These are phyloP conservation scores for Macaca nemestrina DNA, from an alignment of 2,113 vertebrate species.

Conservation along the genomic window DNA sequence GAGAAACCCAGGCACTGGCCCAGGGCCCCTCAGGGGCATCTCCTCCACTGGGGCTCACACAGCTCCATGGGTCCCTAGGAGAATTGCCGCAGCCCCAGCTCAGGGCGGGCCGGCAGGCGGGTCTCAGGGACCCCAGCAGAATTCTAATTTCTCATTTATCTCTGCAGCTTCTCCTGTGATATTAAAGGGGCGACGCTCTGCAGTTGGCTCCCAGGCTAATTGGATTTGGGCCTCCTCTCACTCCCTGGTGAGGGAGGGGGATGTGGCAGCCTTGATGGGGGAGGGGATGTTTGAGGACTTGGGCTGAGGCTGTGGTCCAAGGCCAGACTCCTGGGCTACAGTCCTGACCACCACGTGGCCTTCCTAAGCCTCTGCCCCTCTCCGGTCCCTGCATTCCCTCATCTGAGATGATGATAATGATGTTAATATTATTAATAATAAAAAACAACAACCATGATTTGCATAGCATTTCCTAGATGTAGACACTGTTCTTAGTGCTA, in stretches of 20 bases:
- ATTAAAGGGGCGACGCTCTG: conserved; percentile 68
- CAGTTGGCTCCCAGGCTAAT: conserved; percentile 80
- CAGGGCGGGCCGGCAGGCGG: conserved; percentile 20
- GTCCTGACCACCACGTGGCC: background rate
- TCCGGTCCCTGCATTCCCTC: background rate
- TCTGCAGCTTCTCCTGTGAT: conserved; percentile 77
- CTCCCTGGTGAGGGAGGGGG: conserved; percentile 38
- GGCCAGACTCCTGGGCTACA: background rate
- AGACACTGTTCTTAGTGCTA: background rate
- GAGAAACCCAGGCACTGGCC: background rate
- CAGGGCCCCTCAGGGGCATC: background rate
- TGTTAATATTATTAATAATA: background rate
- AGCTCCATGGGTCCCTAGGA: background rate
- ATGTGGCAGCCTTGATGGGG: background rate
- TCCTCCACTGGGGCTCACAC: background rate
- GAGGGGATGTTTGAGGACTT: background rate
- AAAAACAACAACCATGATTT: background rate
- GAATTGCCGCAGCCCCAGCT: background rate
- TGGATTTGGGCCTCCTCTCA: conserved; percentile 78
- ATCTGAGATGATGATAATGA: background rate
- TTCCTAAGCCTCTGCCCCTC: background rate
- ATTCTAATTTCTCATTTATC: conserved; percentile 83
- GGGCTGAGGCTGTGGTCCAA: background rate
- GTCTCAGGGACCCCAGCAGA: conserved; percentile 73
- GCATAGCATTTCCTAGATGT: background rate